Percentiles rank a stretch among this genome's conserved stretches.
phyloP scores from a whole-genome alignment of 2,797 vertebrate species.

The Chelmon rostratus region DNA sequence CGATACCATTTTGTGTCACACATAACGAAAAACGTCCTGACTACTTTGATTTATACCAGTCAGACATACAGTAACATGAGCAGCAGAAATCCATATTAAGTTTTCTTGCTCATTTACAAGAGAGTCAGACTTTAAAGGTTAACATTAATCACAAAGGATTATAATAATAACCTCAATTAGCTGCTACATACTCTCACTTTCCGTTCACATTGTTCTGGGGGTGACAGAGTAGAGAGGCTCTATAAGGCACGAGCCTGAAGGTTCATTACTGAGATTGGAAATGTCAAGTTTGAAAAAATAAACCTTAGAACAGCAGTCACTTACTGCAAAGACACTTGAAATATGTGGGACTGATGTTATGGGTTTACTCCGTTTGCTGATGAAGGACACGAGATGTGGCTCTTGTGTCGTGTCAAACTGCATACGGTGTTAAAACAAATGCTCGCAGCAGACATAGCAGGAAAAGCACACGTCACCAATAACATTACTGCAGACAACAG shows the following conservation, averaged over 20 bases:
- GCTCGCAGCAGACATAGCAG: too few relatives aligned
- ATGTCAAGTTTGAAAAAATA: neutral
- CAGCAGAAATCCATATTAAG: slow-evolving; percentile 3
- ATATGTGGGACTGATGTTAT: too few relatives aligned
- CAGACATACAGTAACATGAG: neutral
- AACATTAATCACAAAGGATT: neutral
- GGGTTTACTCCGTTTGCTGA: too few relatives aligned
- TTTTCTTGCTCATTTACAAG: neutral
- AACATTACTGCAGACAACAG: too few relatives aligned
- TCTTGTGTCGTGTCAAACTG: too few relatives aligned
- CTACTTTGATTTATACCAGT: neutral
- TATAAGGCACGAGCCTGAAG: neutral
- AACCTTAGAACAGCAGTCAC: neutral
- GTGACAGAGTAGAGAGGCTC: neutral
- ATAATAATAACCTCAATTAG: neutral
- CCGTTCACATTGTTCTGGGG: neutral
- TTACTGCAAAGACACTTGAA: neutral
- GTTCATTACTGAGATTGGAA: slow-evolving; percentile 6
- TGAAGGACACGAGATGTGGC: too few relatives aligned
- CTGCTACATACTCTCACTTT: neutral
- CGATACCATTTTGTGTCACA: neutral
- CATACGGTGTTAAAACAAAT: too few relatives aligned
- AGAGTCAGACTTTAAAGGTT: neutral
- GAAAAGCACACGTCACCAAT: too few relatives aligned
- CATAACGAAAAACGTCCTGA: neutral